phyloP scores from a whole-genome alignment of 2,797 vertebrate genomes.

The Gambelia wislizenii region DNA sequence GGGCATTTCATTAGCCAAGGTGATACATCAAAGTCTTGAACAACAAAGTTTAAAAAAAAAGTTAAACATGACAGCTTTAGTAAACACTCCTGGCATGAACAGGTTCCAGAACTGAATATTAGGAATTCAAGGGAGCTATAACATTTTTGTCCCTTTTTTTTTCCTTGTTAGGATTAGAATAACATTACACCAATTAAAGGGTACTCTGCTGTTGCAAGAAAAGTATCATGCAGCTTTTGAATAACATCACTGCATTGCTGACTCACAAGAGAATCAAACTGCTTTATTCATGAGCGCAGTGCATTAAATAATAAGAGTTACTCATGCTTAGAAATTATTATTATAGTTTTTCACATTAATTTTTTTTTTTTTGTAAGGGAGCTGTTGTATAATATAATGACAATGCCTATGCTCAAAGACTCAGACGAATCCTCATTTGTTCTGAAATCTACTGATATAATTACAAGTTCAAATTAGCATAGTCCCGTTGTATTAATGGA shows the following conservation, averaged over 20 bases:
- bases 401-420: background rate
- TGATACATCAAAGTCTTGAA: constrained; percentile 30
- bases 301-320: constrained; percentile 27
- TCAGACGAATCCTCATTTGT: constrained; percentile 6
- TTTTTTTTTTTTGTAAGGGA: background rate
- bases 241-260: constrained; percentile 4
- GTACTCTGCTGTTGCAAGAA: constrained; percentile 5
- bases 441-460: background rate
- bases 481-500: too few species aligned
- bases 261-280: constrained; percentile 10
- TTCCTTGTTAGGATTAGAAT: background rate
- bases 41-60: background rate
- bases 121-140: background rate
- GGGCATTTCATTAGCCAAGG: constrained; percentile 4
- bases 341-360: background rate
- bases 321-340: constrained; percentile 8
- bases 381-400: background rate
- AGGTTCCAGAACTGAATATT: background rate
- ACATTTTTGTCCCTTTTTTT: background rate
- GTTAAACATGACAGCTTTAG: constrained; percentile 22
- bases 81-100: constrained; percentile 18
- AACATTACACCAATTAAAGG: constrained; percentile 20
- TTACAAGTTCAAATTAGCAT: too few species aligned
- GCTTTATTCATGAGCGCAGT: constrained; percentile 21
- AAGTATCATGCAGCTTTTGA: background rate